These are phyloP conservation scores for Tipula lateralis DNA, from an alignment of 2,888 invertebrate species.

Conservation along the genomic window DNA sequence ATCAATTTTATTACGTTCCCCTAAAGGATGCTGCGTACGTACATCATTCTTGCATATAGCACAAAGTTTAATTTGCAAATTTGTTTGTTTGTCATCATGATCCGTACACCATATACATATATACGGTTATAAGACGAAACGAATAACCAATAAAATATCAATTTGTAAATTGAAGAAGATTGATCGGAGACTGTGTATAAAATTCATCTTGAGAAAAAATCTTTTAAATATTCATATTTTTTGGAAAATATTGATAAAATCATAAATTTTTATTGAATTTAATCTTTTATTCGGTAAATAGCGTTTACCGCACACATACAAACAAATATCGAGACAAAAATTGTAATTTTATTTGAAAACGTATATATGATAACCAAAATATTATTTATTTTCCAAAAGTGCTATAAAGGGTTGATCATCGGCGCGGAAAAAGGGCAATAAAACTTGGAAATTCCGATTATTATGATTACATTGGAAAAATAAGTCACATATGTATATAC, in stretches of 20 bases:
- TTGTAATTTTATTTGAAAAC: neutral
- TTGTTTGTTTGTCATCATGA: neutral
- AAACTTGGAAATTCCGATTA: neutral
- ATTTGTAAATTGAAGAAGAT: constrained; percentile 24
- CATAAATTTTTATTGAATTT: constrained; percentile 19
- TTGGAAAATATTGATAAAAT: neutral
- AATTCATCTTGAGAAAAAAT: constrained; percentile 3
- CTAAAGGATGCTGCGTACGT: neutral
- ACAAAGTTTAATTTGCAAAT: neutral
- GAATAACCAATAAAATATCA: constrained; percentile 19
- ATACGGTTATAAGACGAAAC: neutral
- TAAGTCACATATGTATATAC: neutral
- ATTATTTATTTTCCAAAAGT: neutral
- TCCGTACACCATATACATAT: neutral
- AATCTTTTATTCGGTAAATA: constrained; percentile 1
- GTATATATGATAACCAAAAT: neutral
- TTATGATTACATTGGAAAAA: neutral
- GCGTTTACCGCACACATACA: neutral
- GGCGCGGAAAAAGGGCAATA: neutral
- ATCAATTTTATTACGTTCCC: neutral
- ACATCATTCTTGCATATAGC: neutral
- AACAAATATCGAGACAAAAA: neutral
- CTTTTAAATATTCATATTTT: constrained; percentile 24
- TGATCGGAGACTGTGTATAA: neutral
- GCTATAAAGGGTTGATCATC: neutral